Base-by-base conservation (phyloP, 2,888 invertebrate species). In the Antitype chi region DNA sequence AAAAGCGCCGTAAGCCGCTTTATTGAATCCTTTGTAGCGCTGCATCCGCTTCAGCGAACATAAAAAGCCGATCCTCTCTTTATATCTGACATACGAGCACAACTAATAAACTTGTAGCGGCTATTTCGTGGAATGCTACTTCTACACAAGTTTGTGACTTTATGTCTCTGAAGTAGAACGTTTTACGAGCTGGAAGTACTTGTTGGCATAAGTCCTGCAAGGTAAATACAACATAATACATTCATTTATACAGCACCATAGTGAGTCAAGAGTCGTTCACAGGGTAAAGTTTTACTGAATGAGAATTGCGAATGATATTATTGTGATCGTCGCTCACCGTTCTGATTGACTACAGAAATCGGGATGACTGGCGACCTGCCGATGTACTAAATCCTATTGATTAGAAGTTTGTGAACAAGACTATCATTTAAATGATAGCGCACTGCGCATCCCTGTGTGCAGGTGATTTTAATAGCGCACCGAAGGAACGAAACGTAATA, bases 21-120 rank as follows among this genome's bases (percentile, higher is more conserved):
- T 79, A 79, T 72, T 71, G 79, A 78, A 72, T 53, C 43, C 28
- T 66, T 78, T 78, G 59, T 60, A 64, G 53, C 69, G 78, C 78
- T 80, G 60, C 69, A 66, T 49, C 59, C 59, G 72, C 60, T 64
- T 71, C 57, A 63, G 57, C 15, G 67, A 20, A 60, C 66, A 70
- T 55, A 70, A 73, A 67, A 38, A 49, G 49, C 28, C 23, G 25
- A 52, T 64, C 71, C 47, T 49, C 57, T 64, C n/a, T 53, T 28
- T 66, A 49, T 60, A 49, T 60, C 23, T 57, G 72, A 53, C 53
- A 57, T 32, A 49, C 53, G 38, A 66, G 53, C 28, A 28, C 15
- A 28, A 60, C 60, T 73, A 78, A 78, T 78, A 78, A 64, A 73
- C 72, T 70, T 43, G 78, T 57, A 28, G 53, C 9, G 49, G 38